A percentile compares a stretch with the other conserved stretches of the same genome.
Conservation (phyloP, 2,888 invertebrate species). For the Antheraea assamensis region DNA sequence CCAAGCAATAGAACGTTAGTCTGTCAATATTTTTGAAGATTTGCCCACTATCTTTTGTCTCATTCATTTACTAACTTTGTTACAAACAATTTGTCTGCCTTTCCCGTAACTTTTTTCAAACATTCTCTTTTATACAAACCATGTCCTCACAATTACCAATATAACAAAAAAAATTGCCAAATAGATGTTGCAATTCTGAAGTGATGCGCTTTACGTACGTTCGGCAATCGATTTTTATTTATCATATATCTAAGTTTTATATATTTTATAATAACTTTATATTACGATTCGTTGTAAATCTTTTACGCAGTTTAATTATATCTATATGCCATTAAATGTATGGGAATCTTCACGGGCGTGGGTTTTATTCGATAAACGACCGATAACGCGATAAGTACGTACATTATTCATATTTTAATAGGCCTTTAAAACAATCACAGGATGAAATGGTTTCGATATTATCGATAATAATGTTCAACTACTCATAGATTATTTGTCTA, state of each 20-base stretch:
- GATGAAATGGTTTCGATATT: conserved; percentile 18
- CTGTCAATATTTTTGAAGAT: no score
- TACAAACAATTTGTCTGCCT: no score
- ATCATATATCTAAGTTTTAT: not conserved
- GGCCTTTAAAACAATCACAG: conserved; percentile 18
- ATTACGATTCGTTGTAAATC: conserved; percentile 5
- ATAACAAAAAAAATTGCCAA: no score
- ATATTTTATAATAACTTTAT: not conserved
- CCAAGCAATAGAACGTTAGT: no score
- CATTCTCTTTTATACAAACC: no score
- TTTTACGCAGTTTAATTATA: not conserved
- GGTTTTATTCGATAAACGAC: conserved; percentile 18
- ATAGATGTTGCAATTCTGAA: no score
- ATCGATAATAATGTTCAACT: conserved; percentile 16
- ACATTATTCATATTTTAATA: conserved; percentile 23
- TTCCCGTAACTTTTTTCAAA: no score
- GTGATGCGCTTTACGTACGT: no score
- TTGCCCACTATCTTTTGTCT: no score
- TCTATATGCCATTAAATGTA: conserved; percentile 16
- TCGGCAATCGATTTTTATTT: no score
- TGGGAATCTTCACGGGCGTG: conserved; percentile 6
- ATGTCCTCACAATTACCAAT: no score
- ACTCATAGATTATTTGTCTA: not conserved
- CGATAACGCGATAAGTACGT: conserved; percentile 20
- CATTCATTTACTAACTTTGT: no score